Percentiles rank a stretch among this genome's conserved stretches.
These are phyloP conservation scores for Scaptodrosophila lebanonensis DNA, from an alignment of 1,140 invertebrate species.

Conservation along the genomic window DNA sequence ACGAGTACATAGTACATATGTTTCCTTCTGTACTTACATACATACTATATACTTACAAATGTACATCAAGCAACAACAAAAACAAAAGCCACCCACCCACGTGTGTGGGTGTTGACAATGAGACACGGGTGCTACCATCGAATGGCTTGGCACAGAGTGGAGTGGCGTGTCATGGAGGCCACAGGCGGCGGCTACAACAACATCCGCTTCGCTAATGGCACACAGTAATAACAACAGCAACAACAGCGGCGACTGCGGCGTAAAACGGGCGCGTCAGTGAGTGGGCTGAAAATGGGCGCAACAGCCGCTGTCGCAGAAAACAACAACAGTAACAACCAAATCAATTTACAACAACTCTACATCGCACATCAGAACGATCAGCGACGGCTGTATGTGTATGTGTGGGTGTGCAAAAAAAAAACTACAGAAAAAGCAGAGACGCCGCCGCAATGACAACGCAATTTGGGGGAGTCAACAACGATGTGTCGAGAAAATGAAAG, in stretches of 20 bases:
- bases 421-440: slow-evolving; percentile 14
- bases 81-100: no score
- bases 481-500: slow-evolving; percentile 13
- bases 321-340: slow-evolving; percentile 46
- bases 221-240: slow-evolving; percentile 30
- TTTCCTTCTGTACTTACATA: no score
- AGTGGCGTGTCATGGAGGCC: slow-evolving; percentile 18
- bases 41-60: no score
- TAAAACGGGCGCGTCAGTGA: slow-evolving; percentile 44
- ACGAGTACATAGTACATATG: no score
- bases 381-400: slow-evolving; percentile 20
- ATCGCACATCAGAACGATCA: slow-evolving; percentile 42
- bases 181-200: slow-evolving; percentile 48
- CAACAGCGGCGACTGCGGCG: slow-evolving; percentile 39
- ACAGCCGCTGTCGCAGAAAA: slow-evolving; percentile 18
- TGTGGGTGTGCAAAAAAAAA: slow-evolving; percentile 61
- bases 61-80: no score
- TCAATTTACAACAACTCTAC: slow-evolving; percentile 65
- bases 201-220: slow-evolving; percentile 73
- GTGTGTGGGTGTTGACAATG: no score
- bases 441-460: slow-evolving; percentile 37
- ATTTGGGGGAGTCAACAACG: slow-evolving; percentile 58
- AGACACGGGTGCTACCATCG: no score
- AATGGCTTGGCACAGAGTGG: slow-evolving; percentile 50
- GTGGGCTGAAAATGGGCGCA: slow-evolving; percentile 76